Evolutionary conservation across 2,888 invertebrate genomes (phyloP), one percentile per base, ranked within the genome.

Genomic region (Cheilosia soror): DNA sequence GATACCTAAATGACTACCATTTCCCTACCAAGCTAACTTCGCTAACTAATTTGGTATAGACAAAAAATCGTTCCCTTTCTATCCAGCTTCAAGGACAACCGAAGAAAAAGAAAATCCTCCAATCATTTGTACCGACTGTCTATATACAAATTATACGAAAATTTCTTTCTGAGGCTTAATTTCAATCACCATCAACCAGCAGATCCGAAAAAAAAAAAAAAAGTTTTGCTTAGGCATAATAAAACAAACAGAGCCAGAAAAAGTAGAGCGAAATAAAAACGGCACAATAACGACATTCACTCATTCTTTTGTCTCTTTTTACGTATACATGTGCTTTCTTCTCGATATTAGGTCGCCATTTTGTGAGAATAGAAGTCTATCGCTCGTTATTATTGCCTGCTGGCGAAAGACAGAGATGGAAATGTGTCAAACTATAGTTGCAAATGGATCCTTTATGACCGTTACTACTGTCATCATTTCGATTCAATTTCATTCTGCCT

Each of bases 371-470:
- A 27, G 58, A 69, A 73, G 57, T 79, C 83, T 63, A 69, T 68
- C 51, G 73, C 51, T 63, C 63, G 78, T 68, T 83, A 83, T 78
- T 57, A 73, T 68, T 73, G 72, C 58, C 71, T 42, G 51, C 58
- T 65, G 71, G 47, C 51, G 62, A 72, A 20, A 20, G 58, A 62
- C 53, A 62, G 9, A 20, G 58, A 66, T 53, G 62, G 57, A 49
- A 66, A 83, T 73, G 78, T 78, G 78, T 83, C 83, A 83, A 78
- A 69, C 68, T 73, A 73, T 63, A 58, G 68, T 69, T 51, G 73
- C 83, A 83, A 83, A 83, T 83, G 72, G 78, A 51, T 83, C 63
- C 73, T 78, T 83, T 78, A 83, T 78, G 68, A 69, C 63, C 68
- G 60, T 77, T 53, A 65, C 72, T 73, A 69, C 63, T 63, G 25